These are phyloP conservation scores for Rhadina sibilatrix DNA, from an alignment of 2,113 vertebrate species.

Conservation along the genomic window DNA sequence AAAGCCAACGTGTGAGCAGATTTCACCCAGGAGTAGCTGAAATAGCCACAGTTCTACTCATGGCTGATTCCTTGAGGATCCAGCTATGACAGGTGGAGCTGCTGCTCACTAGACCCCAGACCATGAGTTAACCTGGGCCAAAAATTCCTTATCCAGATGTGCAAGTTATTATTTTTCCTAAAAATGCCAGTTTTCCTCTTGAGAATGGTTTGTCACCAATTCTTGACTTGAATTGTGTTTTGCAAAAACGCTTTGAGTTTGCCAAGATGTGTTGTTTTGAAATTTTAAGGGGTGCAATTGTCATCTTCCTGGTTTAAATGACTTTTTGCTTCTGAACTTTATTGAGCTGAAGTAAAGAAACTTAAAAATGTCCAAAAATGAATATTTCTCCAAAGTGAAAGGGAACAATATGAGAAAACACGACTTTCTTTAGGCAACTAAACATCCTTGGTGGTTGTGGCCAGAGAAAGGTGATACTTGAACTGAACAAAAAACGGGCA, in stretches of 20 bases:
- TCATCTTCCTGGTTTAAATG: background rate
- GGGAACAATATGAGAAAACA: background rate
- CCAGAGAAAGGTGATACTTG: background rate
- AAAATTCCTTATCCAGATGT: background rate
- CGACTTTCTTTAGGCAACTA: background rate
- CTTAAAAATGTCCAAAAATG: background rate
- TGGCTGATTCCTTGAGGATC: background rate
- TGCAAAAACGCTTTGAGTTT: background rate
- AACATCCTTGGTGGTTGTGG: fast-evolving
- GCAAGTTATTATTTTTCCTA: background rate
- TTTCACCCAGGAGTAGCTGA: background rate
- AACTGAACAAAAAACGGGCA: background rate
- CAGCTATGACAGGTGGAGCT: background rate
- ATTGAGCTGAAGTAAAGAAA: background rate
- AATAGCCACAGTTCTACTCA: background rate
- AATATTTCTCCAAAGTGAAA: background rate
- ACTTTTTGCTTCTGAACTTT: background rate
- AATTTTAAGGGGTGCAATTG: background rate
- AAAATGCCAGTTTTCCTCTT: background rate
- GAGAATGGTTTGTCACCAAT: background rate
- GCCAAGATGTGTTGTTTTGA: background rate
- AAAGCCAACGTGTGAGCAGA: background rate
- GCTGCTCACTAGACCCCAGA: background rate
- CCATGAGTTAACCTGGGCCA: background rate
- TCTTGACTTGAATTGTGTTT: background rate